Evolutionary conservation across 2,113 vertebrate species (phyloP).

Genomic region (Leiothrix lutea): DNA sequence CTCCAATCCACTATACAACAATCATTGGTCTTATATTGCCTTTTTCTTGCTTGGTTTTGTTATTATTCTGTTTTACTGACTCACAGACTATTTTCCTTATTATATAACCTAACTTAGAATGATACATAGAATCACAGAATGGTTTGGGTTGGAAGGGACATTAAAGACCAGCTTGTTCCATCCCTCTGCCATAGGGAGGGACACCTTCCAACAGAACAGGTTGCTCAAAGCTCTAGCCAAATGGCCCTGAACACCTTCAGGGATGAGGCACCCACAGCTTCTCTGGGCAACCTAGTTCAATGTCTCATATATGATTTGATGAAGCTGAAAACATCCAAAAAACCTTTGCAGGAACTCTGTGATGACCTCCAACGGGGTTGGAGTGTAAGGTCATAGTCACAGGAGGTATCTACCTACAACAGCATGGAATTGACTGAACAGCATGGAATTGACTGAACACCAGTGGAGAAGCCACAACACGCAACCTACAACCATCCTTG

Average conservation of each 20-base stretch:
- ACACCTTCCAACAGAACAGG: not conserved
- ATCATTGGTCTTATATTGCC: rapidly evolving
- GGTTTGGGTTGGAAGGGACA: not conserved
- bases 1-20: rapidly evolving
- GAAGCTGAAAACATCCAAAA: not conserved
- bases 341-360: not conserved
- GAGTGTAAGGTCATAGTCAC: not conserved
- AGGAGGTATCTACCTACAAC: not conserved
- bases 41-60: not conserved
- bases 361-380: not conserved
- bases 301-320: not conserved
- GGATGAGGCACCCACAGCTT: not conserved
- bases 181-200: no score
- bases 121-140: not conserved
- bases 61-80: not conserved
- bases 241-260: not conserved
- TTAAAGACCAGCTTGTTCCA: not conserved
- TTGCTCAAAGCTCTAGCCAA: not conserved
- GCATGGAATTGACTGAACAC: not conserved
- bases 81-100: not conserved
- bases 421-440: not conserved
- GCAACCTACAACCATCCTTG: not conserved
- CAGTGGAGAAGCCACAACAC: not conserved
- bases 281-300: not conserved
- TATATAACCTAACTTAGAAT: not conserved